A percentile compares a stretch with the other conserved stretches of the same genome.
phyloP scores from a whole-genome alignment of 2,113 vertebrate species.

The Oncorhynchus nerka region DNA sequence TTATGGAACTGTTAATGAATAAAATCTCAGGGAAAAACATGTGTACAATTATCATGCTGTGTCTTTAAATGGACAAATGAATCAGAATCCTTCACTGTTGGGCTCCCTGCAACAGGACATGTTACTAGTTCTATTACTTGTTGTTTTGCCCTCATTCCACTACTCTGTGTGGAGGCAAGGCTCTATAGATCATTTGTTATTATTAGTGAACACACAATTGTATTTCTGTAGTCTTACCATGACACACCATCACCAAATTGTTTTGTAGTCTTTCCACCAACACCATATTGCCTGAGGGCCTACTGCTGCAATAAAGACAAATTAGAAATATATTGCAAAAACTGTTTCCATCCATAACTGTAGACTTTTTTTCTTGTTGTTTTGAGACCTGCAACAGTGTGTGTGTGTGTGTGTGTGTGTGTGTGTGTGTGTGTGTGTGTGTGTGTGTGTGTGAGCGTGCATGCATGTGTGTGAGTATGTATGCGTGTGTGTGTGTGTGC shows the following conservation, averaged over 20 bases:
- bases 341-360: conserved; percentile 54
- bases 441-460: too few relatives aligned
- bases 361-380: conserved; percentile 43
- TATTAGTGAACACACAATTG: conserved; percentile 58
- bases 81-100: conserved; percentile 15
- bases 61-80: conserved; percentile 15
- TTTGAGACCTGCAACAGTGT: not conserved
- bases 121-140: too few relatives aligned
- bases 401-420: too few relatives aligned
- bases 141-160: not conserved
- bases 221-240: conserved; percentile 46
- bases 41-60: too few relatives aligned
- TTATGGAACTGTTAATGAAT: too few relatives aligned
- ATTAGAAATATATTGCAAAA: conserved; percentile 61
- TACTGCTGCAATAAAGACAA: conserved; percentile 60
- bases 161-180: conserved; percentile 30
- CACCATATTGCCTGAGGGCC: conserved; percentile 54
- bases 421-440: too few relatives aligned
- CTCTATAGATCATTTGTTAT: conserved; percentile 55
- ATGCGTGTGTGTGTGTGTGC: too few relatives aligned
- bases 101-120: conserved; percentile 13
- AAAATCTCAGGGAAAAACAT: too few relatives aligned
- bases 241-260: conserved; percentile 30
- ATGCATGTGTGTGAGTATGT: too few relatives aligned
- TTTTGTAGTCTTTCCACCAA: conserved; percentile 1